Evolutionary conservation across 2,113 vertebrate genomes (phyloP).

Genomic region (Lamprologus speciosus): DNA sequence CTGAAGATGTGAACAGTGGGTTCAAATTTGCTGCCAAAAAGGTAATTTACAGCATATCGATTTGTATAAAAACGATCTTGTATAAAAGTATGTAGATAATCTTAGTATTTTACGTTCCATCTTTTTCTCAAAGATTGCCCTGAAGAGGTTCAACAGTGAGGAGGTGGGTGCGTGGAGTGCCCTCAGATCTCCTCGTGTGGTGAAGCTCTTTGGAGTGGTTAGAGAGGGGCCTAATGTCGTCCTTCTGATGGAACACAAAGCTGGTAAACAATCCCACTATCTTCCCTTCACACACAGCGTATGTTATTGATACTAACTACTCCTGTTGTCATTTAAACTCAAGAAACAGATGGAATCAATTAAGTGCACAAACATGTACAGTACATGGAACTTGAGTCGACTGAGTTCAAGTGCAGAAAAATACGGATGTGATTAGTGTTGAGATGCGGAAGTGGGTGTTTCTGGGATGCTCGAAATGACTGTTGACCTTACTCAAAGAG

Average conservation of each 20-base stretch:
- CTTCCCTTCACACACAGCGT: not conserved
- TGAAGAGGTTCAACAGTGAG: conserved; percentile 82
- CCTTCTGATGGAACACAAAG: conserved; percentile 90
- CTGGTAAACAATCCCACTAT: conserved; percentile 69
- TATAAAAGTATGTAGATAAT: not conserved
- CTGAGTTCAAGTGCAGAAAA: not conserved
- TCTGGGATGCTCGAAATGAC: conserved; percentile 5
- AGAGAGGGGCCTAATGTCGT: conserved; percentile 83
- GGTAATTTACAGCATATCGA: conserved; percentile 59
- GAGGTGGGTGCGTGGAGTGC: conserved; percentile 87
- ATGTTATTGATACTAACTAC: not conserved
- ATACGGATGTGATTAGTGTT: not conserved
- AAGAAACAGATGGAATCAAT: not conserved
- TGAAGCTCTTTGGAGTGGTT: conserved; percentile 89
- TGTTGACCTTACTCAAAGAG: not conserved
- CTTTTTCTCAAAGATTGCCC: conserved; percentile 68
- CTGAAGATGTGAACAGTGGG: conserved; percentile 83
- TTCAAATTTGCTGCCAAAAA: conserved; percentile 90
- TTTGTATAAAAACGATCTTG: not conserved
- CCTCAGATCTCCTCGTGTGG: conserved; percentile 78
- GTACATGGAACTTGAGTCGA: not conserved
- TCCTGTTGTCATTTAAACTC: not conserved
- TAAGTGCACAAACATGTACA: not conserved
- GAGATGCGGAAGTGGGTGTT: not conserved
- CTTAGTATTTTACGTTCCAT: not conserved